Percentiles rank a stretch among this genome's conserved stretches.
phyloP scores from a whole-genome alignment of 2,888 invertebrate species.

The Perithous albicinctus region DNA sequence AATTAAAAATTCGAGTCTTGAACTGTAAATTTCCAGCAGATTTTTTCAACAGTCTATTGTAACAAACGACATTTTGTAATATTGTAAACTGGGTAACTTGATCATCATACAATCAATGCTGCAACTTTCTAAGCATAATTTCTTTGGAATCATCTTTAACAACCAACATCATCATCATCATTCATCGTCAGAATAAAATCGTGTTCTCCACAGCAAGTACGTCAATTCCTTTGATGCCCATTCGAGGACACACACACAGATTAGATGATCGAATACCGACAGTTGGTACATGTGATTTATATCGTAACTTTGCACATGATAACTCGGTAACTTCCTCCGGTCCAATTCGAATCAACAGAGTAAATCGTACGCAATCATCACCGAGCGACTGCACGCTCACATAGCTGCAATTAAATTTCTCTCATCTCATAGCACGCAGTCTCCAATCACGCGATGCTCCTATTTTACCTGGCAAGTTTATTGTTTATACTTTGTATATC shows the following conservation, averaged over 20 bases:
- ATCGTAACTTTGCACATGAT: slow-evolving; percentile 21
- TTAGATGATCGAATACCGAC: slow-evolving; percentile 3
- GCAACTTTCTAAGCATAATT: neutral
- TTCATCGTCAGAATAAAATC: neutral
- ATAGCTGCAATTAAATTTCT: slow-evolving; percentile 69
- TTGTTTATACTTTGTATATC: slow-evolving; percentile 5
- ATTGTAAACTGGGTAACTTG: no score
- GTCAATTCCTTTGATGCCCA: slow-evolving; percentile 21
- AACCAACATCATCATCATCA: neutral
- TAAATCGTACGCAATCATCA: neutral
- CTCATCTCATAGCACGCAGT: slow-evolving; percentile 60
- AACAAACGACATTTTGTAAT: no score
- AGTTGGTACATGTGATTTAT: neutral
- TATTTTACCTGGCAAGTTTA: slow-evolving; percentile 46
- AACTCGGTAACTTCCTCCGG: slow-evolving; percentile 39
- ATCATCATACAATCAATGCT: neutral
- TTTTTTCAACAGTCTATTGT: no score
- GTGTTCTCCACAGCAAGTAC: slow-evolving; percentile 13
- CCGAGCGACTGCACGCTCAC: slow-evolving; percentile 1
- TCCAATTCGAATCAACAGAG: slow-evolving; percentile 45
- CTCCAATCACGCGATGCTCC: slow-evolving; percentile 62
- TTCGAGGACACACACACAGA: neutral
- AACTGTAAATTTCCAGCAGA: no score
- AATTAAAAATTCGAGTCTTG: no score
- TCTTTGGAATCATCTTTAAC: neutral